Base-by-base conservation (phyloP, 2,797 vertebrate genomes). In the Pyrocephalus nanus region DNA sequence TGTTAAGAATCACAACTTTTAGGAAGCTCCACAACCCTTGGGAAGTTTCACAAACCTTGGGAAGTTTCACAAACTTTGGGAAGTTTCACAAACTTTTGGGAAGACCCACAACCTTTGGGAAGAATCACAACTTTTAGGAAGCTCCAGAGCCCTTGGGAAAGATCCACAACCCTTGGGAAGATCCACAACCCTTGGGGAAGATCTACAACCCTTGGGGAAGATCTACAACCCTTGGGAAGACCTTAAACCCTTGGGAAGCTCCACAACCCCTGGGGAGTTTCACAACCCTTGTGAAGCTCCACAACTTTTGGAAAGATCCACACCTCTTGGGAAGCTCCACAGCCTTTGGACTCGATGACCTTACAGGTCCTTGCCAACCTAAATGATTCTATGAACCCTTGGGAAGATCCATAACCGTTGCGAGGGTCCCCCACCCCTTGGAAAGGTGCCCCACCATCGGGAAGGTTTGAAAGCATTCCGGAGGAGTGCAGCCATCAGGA, bases 331-430 rank as follows among this genome's bases (percentile, higher is more conserved):
- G 48, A 16, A 50, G 48, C 8, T 50, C 48, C 48, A 50, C 26
- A 50, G 26, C 26, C 48, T 16, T 50, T 50, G 26, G 48, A 50
- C 26, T 27, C 12, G 40, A 40, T 50, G 26, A 29, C 29, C 26
- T 51, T 29, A 51, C 26, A 51, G 50, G 26, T 29, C 50, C 26
- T 51, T 51, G 17, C 50, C 50, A 51, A 51, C 26, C 26, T 51
- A 51, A 27, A 17, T 29, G 26, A 51, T 29, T 29, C 50, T 51
- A 9, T 51, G 50, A 29, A 29, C 26, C 50, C 14, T 55, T 36
- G 9, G 20, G 23, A 45, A 74, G 45, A 1, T 4, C 12, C 21
- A 7, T 4, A 36, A 21, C 0, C 1, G 6, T 42, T 43, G 62
- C 47, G 53, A 73, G 27, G n/a, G 12, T 7, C 32, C 36, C 6